Evolutionary conservation across 2,888 invertebrate species (phyloP).

Genomic region (Coenonympha glycerion): DNA sequence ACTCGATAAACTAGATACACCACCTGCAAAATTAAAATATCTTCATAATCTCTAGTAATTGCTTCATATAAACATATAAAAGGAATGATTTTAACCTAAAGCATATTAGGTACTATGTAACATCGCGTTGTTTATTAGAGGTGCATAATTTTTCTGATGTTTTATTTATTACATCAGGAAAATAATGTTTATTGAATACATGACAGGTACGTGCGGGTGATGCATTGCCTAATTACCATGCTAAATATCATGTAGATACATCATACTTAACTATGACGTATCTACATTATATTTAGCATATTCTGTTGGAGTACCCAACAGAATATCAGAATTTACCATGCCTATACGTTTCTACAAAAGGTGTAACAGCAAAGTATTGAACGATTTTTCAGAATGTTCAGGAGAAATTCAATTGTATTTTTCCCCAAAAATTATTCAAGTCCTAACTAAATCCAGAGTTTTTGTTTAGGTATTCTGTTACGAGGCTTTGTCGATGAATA

Average conservation of each 20-base stretch:
- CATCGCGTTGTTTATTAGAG: neutral
- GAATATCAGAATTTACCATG: no score
- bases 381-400: no score
- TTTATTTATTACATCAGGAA: neutral
- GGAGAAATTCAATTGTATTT: neutral
- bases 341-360: no score
- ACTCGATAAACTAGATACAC: conserved; percentile 9
- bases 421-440: no score
- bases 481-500: no score
- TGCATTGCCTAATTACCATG: neutral
- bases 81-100: neutral
- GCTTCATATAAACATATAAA: neutral
- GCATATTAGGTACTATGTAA: neutral
- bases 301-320: no score
- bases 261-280: neutral
- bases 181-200: neutral
- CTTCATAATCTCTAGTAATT: conserved; percentile 3
- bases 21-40: conserved; percentile 5
- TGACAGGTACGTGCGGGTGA: neutral
- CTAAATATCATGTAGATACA: no score
- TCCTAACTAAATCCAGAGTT: no score
- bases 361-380: no score
- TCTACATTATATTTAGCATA: neutral
- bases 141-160: neutral
- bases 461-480: no score